Conservation (phyloP, 2,113 vertebrate genomes). For the Seriola dumerili region DNA sequence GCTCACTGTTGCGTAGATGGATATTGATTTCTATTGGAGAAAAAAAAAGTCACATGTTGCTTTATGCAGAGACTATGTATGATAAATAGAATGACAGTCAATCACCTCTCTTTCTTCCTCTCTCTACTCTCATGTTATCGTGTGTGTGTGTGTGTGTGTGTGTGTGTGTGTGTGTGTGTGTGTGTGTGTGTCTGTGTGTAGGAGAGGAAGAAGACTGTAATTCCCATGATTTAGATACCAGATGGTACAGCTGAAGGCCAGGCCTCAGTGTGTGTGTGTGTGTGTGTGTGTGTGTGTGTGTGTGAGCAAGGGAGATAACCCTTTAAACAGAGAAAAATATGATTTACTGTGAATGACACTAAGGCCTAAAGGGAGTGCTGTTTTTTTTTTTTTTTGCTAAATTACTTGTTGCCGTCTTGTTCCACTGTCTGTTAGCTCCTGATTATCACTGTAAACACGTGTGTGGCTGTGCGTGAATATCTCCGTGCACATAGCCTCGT, state of each 20-base stretch:
- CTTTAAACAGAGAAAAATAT: conserved; percentile 69
- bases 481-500: conserved; percentile 33
- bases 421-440: conserved; percentile 45
- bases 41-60: conserved; percentile 72
- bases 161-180: not conserved
- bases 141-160: conserved; percentile 46
- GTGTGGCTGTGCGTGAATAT: conserved; percentile 49
- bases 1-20: conserved; percentile 93
- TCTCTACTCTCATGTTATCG: conserved; percentile 57
- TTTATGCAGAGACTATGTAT: conserved; percentile 82
- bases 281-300: conserved; percentile 29
- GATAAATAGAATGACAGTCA: conserved; percentile 76
- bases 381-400: conserved; percentile 36
- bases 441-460: conserved; percentile 49
- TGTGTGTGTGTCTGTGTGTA: conserved; percentile 12
- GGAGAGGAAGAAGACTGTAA: conserved; percentile 76
- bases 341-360: conserved; percentile 74
- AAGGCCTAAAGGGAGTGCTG: conserved; percentile 58
- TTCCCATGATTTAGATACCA: conserved; percentile 84
- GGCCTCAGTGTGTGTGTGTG: conserved; percentile 47
- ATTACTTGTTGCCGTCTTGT: conserved; percentile 38
- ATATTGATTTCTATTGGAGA: conserved; percentile 84
- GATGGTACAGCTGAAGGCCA: conserved; percentile 82
- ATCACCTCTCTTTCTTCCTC: conserved; percentile 63
- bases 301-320: conserved; percentile 51